Base-by-base conservation (phyloP, 1,140 invertebrate species). In the Schlechtendalia chinensis region DNA sequence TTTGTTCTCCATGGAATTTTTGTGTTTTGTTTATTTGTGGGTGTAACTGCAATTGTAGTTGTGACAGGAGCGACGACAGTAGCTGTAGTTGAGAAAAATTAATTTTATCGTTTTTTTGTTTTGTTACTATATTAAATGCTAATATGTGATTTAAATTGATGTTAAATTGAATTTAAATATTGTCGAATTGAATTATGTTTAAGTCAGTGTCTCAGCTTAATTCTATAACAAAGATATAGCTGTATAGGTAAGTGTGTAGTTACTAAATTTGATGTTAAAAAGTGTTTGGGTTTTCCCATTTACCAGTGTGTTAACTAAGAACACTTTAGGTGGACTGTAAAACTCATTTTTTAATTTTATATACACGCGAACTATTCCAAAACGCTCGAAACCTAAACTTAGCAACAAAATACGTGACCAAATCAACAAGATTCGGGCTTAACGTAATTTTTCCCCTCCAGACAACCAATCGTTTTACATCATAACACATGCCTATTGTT, bases 11-110 rank as follows among this genome's bases (percentile, higher is more conserved):
- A 79, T 63, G 75, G 14, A 61, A 27, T 61, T 47, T 24, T 27
- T 63, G 22, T 63, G 75, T 79, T 79, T 79, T 79, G 75, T 79
- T 79, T 79, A 79, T 79, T 79, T 63, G 75, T 79, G 75, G 75
- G 75, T 79, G 75, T 79, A 79, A 63, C 75, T 79, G 39, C 16
- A 77, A 77, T 29, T 58, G 22, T 54, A 77, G 56, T 47, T 39
- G 72, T 58, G 72, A 77, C 72, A 59, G 19, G 53, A 3, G 29
- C 8, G 22, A n/a, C 11, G 1, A 5, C 32, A 16, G 53, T 22
- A 47, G 67, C 8, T 69, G 45, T 17, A 53, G 45, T 53, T 29
- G 72, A n/a, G n/a, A 8, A 39, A 8, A 8, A 39, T 39, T 39
- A 8, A 4, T 58, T 2, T 45, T 58, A 58, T 77, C 32, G 32